Conservation (phyloP, 1,140 invertebrate species). For the Drosophila grimshawi region DNA sequence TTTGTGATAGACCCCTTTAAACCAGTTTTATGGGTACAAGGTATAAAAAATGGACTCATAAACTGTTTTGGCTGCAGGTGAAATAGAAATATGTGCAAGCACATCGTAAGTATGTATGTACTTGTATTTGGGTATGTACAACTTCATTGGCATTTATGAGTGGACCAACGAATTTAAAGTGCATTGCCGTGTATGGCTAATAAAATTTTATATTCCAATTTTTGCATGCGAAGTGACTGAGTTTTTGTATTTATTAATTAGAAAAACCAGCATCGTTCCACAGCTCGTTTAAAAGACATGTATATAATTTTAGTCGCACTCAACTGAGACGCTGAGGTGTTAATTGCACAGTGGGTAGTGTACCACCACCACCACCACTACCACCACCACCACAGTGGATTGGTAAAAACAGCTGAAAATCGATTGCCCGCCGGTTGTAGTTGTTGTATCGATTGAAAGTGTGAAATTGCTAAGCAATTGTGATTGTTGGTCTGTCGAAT, state of each 20-base stretch:
- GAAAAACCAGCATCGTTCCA: slow-evolving; percentile 47
- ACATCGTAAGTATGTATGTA: slow-evolving; percentile 20
- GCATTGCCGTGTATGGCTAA: slow-evolving; percentile 68
- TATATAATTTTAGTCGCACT: slow-evolving; percentile 64
- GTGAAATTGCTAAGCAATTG: slow-evolving; percentile 81
- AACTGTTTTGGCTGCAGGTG: slow-evolving; percentile 57
- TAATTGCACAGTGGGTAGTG: slow-evolving; percentile 77
- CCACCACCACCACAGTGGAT: slow-evolving; percentile 5
- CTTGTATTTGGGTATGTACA: slow-evolving; percentile 10
- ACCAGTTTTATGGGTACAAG: not conserved
- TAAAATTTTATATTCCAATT: slow-evolving; percentile 65
- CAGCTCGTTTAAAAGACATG: slow-evolving; percentile 54
- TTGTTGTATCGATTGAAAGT: slow-evolving; percentile 70
- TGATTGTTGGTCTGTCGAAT: slow-evolving; percentile 62
- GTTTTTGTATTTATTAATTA: slow-evolving; percentile 74
- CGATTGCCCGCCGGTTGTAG: slow-evolving; percentile 55
- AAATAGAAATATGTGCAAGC: slow-evolving; percentile 58
- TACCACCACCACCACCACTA: not conserved
- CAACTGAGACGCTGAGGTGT: slow-evolving; percentile 65
- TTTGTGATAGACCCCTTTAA: not conserved
- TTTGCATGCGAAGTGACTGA: slow-evolving; percentile 51
- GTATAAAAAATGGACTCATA: slow-evolving; percentile 16
- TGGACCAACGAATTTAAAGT: slow-evolving; percentile 66
- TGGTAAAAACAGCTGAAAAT: slow-evolving; percentile 10
- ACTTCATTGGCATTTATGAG: slow-evolving; percentile 53